Evolutionary conservation across 2,888 invertebrate genomes (phyloP).

Genomic region (Erpobdella octoculata): DNA sequence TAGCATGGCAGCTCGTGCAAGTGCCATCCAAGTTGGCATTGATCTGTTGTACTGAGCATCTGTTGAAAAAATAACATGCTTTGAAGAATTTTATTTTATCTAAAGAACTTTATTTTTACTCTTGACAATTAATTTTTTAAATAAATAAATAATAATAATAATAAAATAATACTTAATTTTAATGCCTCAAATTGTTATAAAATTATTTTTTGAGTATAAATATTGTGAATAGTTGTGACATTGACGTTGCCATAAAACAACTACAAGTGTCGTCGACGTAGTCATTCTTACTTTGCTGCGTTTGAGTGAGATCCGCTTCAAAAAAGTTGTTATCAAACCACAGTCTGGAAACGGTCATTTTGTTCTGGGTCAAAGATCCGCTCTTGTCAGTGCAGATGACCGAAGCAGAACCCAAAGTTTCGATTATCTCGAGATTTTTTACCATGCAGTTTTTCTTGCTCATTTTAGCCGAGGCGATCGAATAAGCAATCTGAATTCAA

Average conservation of each 20-base stretch:
- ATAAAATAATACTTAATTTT: too few species aligned
- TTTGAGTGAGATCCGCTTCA: constrained; percentile 96
- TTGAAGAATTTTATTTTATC: neutral
- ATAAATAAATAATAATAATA: too few species aligned
- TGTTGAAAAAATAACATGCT: constrained; percentile 35
- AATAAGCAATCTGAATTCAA: constrained; percentile 66
- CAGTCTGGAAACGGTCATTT: constrained; percentile 99
- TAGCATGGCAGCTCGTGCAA: constrained; percentile 85
- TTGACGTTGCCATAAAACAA: neutral
- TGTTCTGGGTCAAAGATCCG: constrained; percentile 92
- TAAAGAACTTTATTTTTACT: too few species aligned
- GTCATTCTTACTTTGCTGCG: constrained; percentile 67
- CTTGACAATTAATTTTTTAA: too few species aligned
- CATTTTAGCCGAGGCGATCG: constrained; percentile 96
- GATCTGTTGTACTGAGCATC: constrained; percentile 79
- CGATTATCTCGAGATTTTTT: constrained; percentile 97
- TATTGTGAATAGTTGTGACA: neutral
- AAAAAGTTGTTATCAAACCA: constrained; percentile 97
- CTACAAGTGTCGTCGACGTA: neutral
- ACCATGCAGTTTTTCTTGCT: constrained; percentile 97
- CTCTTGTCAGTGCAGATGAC: constrained; percentile 99
- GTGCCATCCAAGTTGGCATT: constrained; percentile 74
- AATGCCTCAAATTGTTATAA: too few species aligned
- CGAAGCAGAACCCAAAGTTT: constrained; percentile 94
- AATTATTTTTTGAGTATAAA: neutral